phyloP scores from a whole-genome alignment of 2,888 invertebrate genomes.

The Atrina japonica region DNA sequence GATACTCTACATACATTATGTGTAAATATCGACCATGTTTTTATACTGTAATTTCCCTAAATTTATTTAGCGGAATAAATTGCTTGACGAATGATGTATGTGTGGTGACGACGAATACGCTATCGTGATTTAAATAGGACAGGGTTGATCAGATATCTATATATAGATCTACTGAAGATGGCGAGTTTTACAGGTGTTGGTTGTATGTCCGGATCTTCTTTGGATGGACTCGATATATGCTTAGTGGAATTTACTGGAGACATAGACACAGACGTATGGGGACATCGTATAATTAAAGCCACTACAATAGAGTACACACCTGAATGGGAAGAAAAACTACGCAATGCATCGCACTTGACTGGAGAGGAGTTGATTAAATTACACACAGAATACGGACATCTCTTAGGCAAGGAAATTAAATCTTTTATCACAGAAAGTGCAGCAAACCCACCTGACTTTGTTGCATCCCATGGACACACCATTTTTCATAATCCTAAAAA shows the following conservation, averaged over 20 bases:
- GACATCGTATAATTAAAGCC: constrained; percentile 67
- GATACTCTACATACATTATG: too few species aligned
- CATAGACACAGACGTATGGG: constrained; percentile 69
- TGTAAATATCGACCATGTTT: too few species aligned
- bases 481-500: constrained; percentile 76
- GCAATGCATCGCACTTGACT: constrained; percentile 52
- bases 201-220: constrained; percentile 76
- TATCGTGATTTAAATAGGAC: too few species aligned
- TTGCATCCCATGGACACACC: constrained; percentile 76
- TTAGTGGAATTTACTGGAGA: constrained; percentile 75
- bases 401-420: constrained; percentile 63
- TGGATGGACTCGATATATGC: constrained; percentile 77
- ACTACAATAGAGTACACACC: constrained; percentile 64
- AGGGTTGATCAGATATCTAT: too few species aligned
- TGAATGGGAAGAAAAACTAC: constrained; percentile 64
- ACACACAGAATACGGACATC: constrained; percentile 74
- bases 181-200: constrained; percentile 72
- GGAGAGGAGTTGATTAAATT: constrained; percentile 71
- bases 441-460: constrained; percentile 60
- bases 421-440: constrained; percentile 58
- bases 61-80: too few species aligned
- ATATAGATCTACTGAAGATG: constrained; percentile 52
- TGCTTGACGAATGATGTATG: too few species aligned
- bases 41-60: too few species aligned
- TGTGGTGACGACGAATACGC: too few species aligned